These are phyloP conservation scores for Xestoiulus laeticollis DNA, from an alignment of 2,888 invertebrate species.

Conservation along the genomic window DNA sequence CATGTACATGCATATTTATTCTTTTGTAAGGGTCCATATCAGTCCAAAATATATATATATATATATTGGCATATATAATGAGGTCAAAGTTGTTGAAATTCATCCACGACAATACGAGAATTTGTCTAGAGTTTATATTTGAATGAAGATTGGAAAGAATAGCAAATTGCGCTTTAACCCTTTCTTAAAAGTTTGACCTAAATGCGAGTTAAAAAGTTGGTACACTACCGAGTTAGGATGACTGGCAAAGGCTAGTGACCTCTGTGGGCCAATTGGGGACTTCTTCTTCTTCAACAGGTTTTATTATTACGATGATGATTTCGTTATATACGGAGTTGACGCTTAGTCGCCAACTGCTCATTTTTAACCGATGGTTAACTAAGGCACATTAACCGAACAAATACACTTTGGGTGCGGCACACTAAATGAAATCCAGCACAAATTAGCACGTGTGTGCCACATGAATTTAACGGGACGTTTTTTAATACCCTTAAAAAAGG, in stretches of 20 bases:
- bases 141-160: not conserved
- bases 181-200: not conserved
- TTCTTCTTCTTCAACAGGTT: not conserved
- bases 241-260: slow-evolving; percentile 12
- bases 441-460: not conserved
- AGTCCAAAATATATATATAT: too few relatives aligned
- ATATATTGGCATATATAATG: too few relatives aligned
- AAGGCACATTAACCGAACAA: not conserved
- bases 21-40: too few relatives aligned
- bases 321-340: slow-evolving; percentile 16
- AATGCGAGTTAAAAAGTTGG: not conserved
- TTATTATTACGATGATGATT: not conserved
- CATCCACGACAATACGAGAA: too few relatives aligned
- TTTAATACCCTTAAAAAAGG: not conserved
- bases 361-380: not conserved
- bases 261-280: slow-evolving; percentile 11
- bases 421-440: not conserved
- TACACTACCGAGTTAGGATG: not conserved
- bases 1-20: too few relatives aligned
- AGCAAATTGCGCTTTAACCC: not conserved
- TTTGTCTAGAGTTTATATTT: not conserved
- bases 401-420: not conserved
- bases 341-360: not conserved
- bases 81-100: too few relatives aligned
- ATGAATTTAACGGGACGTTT: not conserved